Base-by-base conservation (phyloP, 2,113 vertebrate genomes). In the Nannospalax galili region DNA sequence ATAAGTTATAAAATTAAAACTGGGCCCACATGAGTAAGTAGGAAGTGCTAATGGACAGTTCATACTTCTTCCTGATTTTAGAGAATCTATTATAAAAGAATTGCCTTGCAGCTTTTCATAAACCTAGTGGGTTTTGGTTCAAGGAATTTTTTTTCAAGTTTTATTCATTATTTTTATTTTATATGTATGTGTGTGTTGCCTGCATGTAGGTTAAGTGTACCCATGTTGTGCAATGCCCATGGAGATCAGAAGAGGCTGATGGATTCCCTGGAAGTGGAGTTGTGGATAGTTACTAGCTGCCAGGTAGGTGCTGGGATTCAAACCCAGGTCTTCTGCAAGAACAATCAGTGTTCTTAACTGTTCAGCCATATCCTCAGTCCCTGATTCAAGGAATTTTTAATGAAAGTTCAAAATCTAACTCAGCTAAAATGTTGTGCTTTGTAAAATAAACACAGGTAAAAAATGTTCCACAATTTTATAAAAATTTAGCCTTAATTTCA, bases 21-120 rank as follows among this genome's bases (percentile, higher is more conserved):
- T 87, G 48, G 72, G 52, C 92, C 93, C 78, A 95, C 81, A 93
- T 60, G 80, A 92, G 65, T 70, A 91, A 48, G 87, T 90, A 58
- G 90, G 94, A 95, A 42, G 89, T 96, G 95, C 84, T 91, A 96
- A 97, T 94, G 96, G 94, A 37, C 35, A 78, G 3, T n/a, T 88
- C 82, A 73, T 37, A 48, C 17, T 92, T 74, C 91, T 84, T 90
- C 48, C 35, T 79, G 28, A 73, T 79, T 74, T 30, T 37, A 95
- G 48, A 93, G 10, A 64, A 58, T 91, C 65, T 92, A 45, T 92
- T 48, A 86, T 22, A 56, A 89, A 80, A 86, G 35, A 91, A 58
- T 64, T 45, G 87, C 19, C 30, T 1, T 62, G 15, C 10, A 32
- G 32, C 30, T 48, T 85, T 84, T 87, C 19, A 42, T 80, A 93